A percentile compares a stretch with the other conserved stretches of the same genome.
These are phyloP conservation scores for Scaptomyza polygonia DNA, from an alignment of 2,888 invertebrate species.

Conservation along the genomic window DNA sequence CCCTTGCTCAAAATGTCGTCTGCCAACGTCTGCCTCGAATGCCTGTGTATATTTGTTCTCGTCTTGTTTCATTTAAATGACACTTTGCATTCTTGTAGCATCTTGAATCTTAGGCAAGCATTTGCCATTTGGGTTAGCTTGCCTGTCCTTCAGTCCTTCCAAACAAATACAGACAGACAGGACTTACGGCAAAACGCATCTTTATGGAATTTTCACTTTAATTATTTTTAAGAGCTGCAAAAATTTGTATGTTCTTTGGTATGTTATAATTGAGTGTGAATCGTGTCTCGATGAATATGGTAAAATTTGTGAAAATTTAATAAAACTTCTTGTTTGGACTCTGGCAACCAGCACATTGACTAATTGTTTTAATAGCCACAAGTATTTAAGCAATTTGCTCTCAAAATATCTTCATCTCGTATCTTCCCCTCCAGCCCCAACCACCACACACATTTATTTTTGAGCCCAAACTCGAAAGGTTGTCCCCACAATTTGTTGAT, in stretches of 20 bases:
- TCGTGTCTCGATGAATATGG: slow-evolving; percentile 76
- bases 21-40: slow-evolving; percentile 19
- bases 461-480: not conserved
- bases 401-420: slow-evolving; percentile 45
- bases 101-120: slow-evolving; percentile 62
- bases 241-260: slow-evolving; percentile 75
- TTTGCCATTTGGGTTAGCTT: slow-evolving; percentile 37
- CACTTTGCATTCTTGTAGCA: slow-evolving; percentile 80
- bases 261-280: slow-evolving; percentile 82
- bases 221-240: slow-evolving; percentile 66
- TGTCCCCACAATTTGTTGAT: not conserved
- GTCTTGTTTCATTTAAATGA: slow-evolving; percentile 81
- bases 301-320: slow-evolving; percentile 78
- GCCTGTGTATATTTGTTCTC: slow-evolving; percentile 72
- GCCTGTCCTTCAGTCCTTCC: slow-evolving; percentile 1
- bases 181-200: slow-evolving; percentile 52
- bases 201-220: slow-evolving; percentile 69
- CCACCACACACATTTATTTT: slow-evolving; percentile 22
- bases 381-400: slow-evolving; percentile 66
- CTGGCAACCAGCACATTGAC: slow-evolving; percentile 46
- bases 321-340: slow-evolving; percentile 55
- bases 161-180: slow-evolving; percentile 9
- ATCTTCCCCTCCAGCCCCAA: too few relatives aligned
- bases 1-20: slow-evolving; percentile 15
- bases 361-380: slow-evolving; percentile 68